Conservation (phyloP, 2,888 invertebrate species). For the Nemotelus nigrinus region DNA sequence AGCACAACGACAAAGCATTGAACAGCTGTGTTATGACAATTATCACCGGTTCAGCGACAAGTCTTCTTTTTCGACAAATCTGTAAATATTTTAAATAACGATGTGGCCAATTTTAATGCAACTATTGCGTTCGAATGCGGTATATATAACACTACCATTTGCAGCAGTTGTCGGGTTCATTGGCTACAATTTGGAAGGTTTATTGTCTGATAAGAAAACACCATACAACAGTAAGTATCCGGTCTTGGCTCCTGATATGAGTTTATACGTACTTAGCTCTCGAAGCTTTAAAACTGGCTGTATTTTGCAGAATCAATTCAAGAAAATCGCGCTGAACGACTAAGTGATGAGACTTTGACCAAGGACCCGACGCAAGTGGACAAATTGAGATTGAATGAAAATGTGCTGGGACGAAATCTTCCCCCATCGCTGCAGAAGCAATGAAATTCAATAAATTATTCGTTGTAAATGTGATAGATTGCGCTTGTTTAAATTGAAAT, state of each 20-base stretch:
- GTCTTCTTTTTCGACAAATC: neutral
- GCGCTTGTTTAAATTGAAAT: no score
- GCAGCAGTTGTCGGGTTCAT: conserved; percentile 84
- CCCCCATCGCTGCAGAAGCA: conserved; percentile 70
- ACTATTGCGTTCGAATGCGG: conserved; percentile 77
- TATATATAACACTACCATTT: conserved; percentile 82
- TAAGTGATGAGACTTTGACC: conserved; percentile 69
- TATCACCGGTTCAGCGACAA: neutral
- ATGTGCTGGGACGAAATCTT: conserved; percentile 74
- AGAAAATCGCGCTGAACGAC: conserved; percentile 77
- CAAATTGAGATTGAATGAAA: conserved; percentile 74
- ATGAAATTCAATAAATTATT: neutral
- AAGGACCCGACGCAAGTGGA: conserved; percentile 72
- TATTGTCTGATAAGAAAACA: conserved; percentile 78
- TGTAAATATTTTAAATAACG: conserved; percentile 53
- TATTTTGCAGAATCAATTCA: conserved; percentile 71
- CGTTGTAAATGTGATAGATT: neutral
- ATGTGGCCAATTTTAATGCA: conserved; percentile 83
- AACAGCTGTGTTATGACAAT: conserved; percentile 18
- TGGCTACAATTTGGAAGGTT: conserved; percentile 86
- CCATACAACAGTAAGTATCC: conserved; percentile 74
- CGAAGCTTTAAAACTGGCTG: neutral
- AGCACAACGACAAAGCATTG: no score
- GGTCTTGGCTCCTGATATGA: neutral
- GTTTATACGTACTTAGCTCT: neutral